These are phyloP conservation scores for Eulithis prunata DNA, from an alignment of 2,888 invertebrate genomes.

Conservation along the genomic window DNA sequence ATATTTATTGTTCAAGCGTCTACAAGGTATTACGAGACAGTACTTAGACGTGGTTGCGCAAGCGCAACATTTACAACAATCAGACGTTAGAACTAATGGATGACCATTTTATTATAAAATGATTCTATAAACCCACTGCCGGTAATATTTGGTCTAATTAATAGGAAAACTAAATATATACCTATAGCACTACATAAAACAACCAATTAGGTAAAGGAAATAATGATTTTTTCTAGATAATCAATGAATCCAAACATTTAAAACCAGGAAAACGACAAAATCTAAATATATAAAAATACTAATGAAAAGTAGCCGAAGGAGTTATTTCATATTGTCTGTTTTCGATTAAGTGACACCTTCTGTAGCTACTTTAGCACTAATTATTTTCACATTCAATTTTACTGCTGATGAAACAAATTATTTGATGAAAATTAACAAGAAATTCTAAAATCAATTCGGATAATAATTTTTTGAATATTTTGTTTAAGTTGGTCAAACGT, in stretches of 20 bases:
- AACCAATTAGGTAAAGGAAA: constrained; percentile 23
- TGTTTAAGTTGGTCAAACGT: constrained; percentile 8
- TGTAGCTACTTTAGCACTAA: background rate
- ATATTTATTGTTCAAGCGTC: constrained; percentile 83
- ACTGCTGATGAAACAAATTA: background rate
- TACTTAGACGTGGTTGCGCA: constrained; percentile 65
- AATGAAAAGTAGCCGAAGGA: background rate
- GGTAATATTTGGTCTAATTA: constrained; percentile 67
- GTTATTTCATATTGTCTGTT: background rate
- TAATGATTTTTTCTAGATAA: constrained; percentile 16
- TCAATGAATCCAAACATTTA: constrained; percentile 2
- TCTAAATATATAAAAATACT: background rate
- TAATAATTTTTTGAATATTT: background rate
- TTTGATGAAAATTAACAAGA: background rate
- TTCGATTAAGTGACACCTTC: background rate
- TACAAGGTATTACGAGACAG: constrained; percentile 76
- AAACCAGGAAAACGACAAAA: constrained; percentile 10
- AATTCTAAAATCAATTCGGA: background rate
- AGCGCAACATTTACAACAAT: constrained; percentile 69
- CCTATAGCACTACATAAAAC: constrained; percentile 41
- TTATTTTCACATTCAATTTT: background rate
- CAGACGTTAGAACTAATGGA: constrained; percentile 60
- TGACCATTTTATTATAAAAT: constrained; percentile 48
- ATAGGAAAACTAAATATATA: constrained; percentile 47
- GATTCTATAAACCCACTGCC: constrained; percentile 63